Base-by-base conservation (phyloP, 2,888 invertebrate species). In the Campaea margaritaria region DNA sequence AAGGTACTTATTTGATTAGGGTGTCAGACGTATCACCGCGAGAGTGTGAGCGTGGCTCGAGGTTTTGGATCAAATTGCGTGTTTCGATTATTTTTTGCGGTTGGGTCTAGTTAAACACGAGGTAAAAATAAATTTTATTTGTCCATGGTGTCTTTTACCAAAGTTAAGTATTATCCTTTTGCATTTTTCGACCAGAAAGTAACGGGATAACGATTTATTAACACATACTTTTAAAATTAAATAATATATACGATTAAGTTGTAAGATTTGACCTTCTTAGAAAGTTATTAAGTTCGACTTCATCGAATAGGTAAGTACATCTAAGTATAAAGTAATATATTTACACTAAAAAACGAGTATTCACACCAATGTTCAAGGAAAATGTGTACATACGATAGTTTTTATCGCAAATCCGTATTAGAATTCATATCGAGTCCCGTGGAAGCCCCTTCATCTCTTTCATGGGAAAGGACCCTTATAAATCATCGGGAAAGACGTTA, bases 1-100 rank as follows among this genome's bases (percentile, higher is more conserved):
- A 91, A 91, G 91, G 91, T 91, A 91, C 90, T 92, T 92, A 91
- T 92, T 92, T 91, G 91, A 92, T 92, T 92, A 91, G 91, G 91
- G 91, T 91, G 91, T 91, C 91, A 91, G 89, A 82, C 89, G 89
- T 91, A 91, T 91, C 91, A 88, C 90, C 89, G 88, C 86, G 87
- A 86, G 87, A 85, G 91, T 90, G 88, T 88, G 88, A 87, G 89
- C 86, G 83, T 79, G 84, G 77, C 83, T 83, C 89, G 85, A 86
- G 90, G 90, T 91, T 91, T 91, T 82, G 86, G 89, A 89, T 92
- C 87, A 88, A 89, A 89, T 89, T 89, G 88, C 86, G 89, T 89
- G 83, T 87, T 89, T 89, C 86, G 87, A 87, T 89, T 61, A 55
- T 61, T 89, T 90, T 85, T 87, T 87, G 76, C 76, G 55, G 60